phyloP scores from a whole-genome alignment of 2,797 vertebrate species.

The Avahi laniger region DNA sequence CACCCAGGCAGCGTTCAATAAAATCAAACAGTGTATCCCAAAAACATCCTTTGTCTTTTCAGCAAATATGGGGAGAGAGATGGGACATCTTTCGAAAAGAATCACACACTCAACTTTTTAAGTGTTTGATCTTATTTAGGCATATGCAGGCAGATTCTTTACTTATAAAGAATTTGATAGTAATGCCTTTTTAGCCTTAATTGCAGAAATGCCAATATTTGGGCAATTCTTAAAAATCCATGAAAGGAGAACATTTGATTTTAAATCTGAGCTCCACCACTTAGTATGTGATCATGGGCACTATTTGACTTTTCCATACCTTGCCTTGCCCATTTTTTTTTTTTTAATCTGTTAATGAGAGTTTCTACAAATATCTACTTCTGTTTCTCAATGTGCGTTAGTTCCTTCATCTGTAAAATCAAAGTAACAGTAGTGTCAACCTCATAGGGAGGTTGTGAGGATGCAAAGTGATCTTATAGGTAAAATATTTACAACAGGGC shows the following conservation, averaged over 20 bases:
- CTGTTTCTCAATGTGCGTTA: neutral
- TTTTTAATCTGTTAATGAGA: neutral
- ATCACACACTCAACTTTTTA: neutral
- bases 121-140: neutral
- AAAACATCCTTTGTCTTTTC: neutral
- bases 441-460: neutral
- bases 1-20: fast-evolving
- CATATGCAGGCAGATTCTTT: neutral
- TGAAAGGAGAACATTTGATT: neutral
- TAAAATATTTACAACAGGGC: neutral
- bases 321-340: neutral
- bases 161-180: neutral
- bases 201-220: neutral
- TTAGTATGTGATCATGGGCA: neutral
- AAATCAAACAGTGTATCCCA: neutral
- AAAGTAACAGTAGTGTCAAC: neutral
- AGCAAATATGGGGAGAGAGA: neutral
- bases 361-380: neutral
- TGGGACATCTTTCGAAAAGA: neutral
- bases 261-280: neutral
- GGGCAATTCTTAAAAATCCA: neutral
- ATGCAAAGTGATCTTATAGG: neutral
- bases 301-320: neutral
- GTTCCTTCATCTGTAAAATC: neutral
- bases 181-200: neutral